phyloP scores from a whole-genome alignment of 2,888 invertebrate species.

The Eupithecia subfuscata region DNA sequence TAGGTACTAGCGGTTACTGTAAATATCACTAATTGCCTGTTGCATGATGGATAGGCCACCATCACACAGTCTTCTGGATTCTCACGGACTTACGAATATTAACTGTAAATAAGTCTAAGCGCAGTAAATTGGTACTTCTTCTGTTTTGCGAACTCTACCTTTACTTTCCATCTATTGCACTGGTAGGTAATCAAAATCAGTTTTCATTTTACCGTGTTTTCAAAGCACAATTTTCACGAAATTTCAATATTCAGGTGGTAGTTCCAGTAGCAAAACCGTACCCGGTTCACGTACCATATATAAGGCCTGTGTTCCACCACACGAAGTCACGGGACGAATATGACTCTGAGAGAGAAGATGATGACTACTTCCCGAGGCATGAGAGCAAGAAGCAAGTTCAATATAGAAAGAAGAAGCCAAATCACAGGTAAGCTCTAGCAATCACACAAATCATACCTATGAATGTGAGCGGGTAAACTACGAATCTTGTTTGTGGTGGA shows the following conservation, averaged over 20 bases:
- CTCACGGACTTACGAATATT: neutral
- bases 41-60: conserved; percentile 35
- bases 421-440: conserved; percentile 57
- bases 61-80: conserved; percentile 10
- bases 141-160: neutral
- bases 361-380: conserved; percentile 67
- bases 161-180: neutral
- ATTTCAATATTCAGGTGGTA: conserved; percentile 75
- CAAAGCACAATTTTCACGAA: neutral
- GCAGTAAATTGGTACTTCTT: neutral
- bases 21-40: conserved; percentile 42
- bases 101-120: conserved; percentile 16
- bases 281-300: conserved; percentile 88
- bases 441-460: neutral
- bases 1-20: conserved; percentile 19
- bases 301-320: conserved; percentile 82
- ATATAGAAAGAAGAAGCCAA: conserved; percentile 61
- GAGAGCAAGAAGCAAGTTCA: conserved; percentile 62
- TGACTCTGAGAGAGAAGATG: conserved; percentile 60
- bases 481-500: no score
- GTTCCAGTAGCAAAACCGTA: conserved; percentile 90
- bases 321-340: conserved; percentile 61
- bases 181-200: neutral
- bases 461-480: no score
- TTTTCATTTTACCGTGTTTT: neutral